Percentiles rank a stretch among this genome's conserved stretches.
Conservation (phyloP, 2,797 vertebrate genomes). For the Alfaro cultratus region DNA sequence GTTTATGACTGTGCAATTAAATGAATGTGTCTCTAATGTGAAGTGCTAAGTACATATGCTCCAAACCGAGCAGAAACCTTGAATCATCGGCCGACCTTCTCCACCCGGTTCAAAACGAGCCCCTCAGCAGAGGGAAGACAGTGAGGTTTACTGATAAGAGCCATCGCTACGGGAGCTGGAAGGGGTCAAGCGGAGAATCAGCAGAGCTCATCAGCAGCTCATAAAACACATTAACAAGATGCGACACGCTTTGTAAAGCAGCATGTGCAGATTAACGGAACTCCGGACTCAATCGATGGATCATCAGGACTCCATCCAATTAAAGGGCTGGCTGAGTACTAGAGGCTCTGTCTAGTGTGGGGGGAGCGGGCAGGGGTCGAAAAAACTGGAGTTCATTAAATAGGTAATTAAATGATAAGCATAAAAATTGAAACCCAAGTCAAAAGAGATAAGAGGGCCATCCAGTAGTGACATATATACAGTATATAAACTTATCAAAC, state of each 20-base stretch:
- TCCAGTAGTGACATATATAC: background rate
- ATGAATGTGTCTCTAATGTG: background rate
- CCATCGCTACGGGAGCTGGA: slow-evolving; percentile 10
- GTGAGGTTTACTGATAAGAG: slow-evolving; percentile 27
- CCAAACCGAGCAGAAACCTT: background rate
- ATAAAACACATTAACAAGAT: slow-evolving; percentile 56
- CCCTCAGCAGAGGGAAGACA: slow-evolving; percentile 9
- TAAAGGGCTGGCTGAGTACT: slow-evolving; percentile 50
- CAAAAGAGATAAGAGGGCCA: slow-evolving; percentile 42
- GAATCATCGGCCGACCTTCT: slow-evolving; percentile 12
- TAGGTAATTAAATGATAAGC: slow-evolving; percentile 83
- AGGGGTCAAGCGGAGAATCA: slow-evolving; percentile 37
- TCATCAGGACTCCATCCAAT: slow-evolving; percentile 69
- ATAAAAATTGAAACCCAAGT: slow-evolving; percentile 71
- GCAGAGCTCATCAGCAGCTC: slow-evolving; percentile 56
- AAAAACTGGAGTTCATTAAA: slow-evolving; percentile 67
- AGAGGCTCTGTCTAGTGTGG: slow-evolving; percentile 45
- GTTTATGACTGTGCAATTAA: background rate
- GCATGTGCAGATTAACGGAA: slow-evolving; percentile 56
- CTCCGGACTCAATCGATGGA: slow-evolving; percentile 60
- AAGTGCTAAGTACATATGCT: background rate
- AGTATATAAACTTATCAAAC: background rate
- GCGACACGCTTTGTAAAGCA: slow-evolving; percentile 55
- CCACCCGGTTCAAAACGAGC: slow-evolving; percentile 26
- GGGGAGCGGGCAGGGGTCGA: too few relatives aligned